A percentile compares a stretch with the other conserved stretches of the same genome.
These are phyloP conservation scores for Patella pellucida DNA, from an alignment of 2,888 invertebrate genomes.

Conservation along the genomic window DNA sequence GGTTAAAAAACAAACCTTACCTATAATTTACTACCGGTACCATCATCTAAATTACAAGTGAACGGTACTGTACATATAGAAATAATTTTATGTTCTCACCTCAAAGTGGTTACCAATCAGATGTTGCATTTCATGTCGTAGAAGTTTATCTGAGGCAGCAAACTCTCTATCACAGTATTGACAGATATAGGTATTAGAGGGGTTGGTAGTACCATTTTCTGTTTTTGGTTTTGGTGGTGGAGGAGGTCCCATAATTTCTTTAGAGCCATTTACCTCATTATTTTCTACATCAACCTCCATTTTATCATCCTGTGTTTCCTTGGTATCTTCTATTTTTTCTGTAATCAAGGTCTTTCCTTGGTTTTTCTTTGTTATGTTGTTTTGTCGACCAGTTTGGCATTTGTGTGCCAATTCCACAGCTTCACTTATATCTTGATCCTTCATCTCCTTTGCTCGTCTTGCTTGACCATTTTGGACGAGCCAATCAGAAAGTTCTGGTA, in stretches of 20 bases:
- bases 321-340: slow-evolving; percentile 16
- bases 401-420: slow-evolving; percentile 48
- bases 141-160: slow-evolving; percentile 51
- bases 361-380: slow-evolving; percentile 19
- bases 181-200: slow-evolving; percentile 46
- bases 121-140: slow-evolving; percentile 66
- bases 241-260: not conserved
- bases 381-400: slow-evolving; percentile 24
- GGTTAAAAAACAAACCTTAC: too few relatives aligned
- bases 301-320: not conserved
- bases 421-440: slow-evolving; percentile 54
- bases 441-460: slow-evolving; percentile 53
- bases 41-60: too few relatives aligned
- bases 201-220: slow-evolving; percentile 10
- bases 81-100: slow-evolving; percentile 38
- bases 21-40: too few relatives aligned
- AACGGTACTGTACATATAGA: not conserved
- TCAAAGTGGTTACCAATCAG: slow-evolving; percentile 64
- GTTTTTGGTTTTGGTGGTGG: not conserved
- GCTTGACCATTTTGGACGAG: slow-evolving; percentile 56
- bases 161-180: slow-evolving; percentile 67
- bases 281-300: slow-evolving; percentile 14
- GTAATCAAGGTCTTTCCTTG: slow-evolving; percentile 21
- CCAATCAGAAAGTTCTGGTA: slow-evolving; percentile 65
- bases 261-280: not conserved